Evolutionary conservation across 2,888 invertebrate genomes (phyloP).

Genomic region (Baronia brevicornis): DNA sequence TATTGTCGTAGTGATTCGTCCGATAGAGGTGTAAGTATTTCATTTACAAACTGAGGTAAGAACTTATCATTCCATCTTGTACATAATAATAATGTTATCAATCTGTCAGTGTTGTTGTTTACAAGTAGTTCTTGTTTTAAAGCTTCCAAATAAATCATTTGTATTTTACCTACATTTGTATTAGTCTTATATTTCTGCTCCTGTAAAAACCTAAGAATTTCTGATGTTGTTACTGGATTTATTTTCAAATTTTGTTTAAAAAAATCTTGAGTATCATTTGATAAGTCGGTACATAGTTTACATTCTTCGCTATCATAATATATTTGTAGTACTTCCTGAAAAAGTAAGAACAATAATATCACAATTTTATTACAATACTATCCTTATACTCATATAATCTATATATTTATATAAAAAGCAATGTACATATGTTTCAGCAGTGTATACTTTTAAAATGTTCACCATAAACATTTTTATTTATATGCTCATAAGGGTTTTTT

Average conservation of each 20-base stretch:
- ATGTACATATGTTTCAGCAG: no score
- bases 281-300: constrained; percentile 41
- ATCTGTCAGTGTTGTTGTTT: constrained; percentile 44
- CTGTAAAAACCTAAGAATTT: constrained; percentile 44
- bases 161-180: constrained; percentile 37
- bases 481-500: no score
- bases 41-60: constrained; percentile 39
- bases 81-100: constrained; percentile 52
- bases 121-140: constrained; percentile 48
- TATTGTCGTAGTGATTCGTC: constrained; percentile 54
- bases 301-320: constrained; percentile 45
- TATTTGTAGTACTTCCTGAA: constrained; percentile 55
- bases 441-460: no score
- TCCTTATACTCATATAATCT: background rate
- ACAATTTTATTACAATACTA: constrained; percentile 2
- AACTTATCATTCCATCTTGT: constrained; percentile 48
- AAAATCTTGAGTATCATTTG: constrained; percentile 45
- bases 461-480: no score
- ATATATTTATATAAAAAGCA: no score
- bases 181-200: constrained; percentile 31
- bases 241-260: constrained; percentile 56
- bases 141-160: constrained; percentile 47
- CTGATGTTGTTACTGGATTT: constrained; percentile 59
- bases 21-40: constrained; percentile 46
- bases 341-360: constrained; percentile 13